These are phyloP conservation scores for Autographa pulchrina DNA, from an alignment of 2,888 invertebrate species.

Conservation along the genomic window DNA sequence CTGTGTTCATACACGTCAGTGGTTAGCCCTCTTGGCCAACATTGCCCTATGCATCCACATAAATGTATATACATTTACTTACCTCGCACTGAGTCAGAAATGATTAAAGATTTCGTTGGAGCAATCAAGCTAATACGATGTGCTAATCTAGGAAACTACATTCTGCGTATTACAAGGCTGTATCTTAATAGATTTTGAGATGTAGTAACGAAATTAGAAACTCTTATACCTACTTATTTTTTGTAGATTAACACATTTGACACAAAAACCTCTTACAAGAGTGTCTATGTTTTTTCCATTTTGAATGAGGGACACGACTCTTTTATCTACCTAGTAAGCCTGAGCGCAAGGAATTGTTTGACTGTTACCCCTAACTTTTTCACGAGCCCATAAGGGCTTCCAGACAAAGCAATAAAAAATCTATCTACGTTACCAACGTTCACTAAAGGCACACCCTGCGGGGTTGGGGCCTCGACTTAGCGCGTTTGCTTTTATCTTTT, in stretches of 20 bases:
- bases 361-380: no score
- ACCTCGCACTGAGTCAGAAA: background rate
- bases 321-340: no score
- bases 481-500: no score
- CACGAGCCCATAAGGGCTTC: no score
- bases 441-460: no score
- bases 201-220: background rate
- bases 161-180: background rate
- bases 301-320: background rate
- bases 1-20: no score
- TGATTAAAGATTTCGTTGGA: background rate
- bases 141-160: conserved; percentile 1
- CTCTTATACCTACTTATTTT: background rate
- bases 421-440: no score
- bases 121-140: background rate
- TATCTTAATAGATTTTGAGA: background rate
- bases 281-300: background rate
- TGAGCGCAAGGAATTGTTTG: no score
- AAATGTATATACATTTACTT: background rate
- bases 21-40: no score
- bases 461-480: no score
- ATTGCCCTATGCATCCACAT: background rate
- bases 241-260: background rate
- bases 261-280: background rate
- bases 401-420: no score